phyloP scores from a whole-genome alignment of 2,888 invertebrate genomes.

The Caenorhabditis wallacei region DNA sequence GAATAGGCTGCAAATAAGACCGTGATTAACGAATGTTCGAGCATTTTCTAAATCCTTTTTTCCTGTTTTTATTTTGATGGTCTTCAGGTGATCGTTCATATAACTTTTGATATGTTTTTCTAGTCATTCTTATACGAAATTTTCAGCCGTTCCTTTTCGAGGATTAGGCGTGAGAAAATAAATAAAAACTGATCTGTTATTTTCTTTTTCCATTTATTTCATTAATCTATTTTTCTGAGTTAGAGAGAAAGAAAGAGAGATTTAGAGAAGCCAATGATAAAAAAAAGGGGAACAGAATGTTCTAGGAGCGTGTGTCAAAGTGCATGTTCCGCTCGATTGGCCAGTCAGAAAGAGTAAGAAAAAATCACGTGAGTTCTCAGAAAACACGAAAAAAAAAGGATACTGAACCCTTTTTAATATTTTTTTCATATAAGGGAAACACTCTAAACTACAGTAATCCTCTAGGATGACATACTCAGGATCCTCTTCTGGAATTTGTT shows the following conservation, averaged over 20 bases:
- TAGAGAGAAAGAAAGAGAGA: not conserved
- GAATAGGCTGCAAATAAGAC: constrained; percentile 67
- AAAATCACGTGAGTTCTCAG: constrained; percentile 29
- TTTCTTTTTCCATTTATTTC: not conserved
- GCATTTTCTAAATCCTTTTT: not conserved
- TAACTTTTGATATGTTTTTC: not conserved
- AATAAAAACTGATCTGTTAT: constrained; percentile 3
- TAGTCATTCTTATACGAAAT: not conserved
- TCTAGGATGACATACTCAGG: constrained; percentile 54
- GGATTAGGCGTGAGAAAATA: not conserved
- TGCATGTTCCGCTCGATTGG: constrained; percentile 19
- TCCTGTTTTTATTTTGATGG: too few species aligned
- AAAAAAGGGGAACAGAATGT: constrained; percentile 20
- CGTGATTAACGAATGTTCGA: constrained; percentile 1
- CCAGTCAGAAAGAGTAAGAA: not conserved
- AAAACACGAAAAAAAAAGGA: not conserved
- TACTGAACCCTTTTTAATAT: not conserved
- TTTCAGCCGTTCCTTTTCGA: constrained; percentile 19
- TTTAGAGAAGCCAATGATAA: not conserved
- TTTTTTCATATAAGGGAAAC: not conserved
- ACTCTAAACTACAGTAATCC: not conserved
- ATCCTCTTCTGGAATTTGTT: constrained; percentile 81
- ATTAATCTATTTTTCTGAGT: not conserved
- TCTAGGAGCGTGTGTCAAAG: constrained; percentile 45
- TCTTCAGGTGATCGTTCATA: constrained; percentile 2